Conservation (phyloP, 1,140 invertebrate genomes). For the Pectinophora gossypiella region DNA sequence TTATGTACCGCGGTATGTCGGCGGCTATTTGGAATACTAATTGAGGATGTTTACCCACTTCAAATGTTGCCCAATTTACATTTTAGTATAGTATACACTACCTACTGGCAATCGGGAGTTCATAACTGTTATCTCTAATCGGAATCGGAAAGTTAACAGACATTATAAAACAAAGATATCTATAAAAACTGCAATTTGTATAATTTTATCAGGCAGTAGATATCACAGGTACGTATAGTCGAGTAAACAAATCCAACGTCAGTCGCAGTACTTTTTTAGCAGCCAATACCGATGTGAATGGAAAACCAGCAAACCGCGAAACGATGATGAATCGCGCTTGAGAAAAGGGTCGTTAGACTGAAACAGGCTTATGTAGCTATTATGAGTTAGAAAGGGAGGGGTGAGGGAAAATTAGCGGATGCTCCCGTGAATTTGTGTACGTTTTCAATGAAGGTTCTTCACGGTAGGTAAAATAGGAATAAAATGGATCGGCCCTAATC, state of each 20-base stretch:
- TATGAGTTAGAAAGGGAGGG: conserved; percentile 32
- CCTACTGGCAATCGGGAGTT: too few species aligned
- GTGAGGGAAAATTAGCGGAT: conserved; percentile 59
- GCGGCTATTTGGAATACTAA: conserved; percentile 74
- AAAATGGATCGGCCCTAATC: conserved; percentile 69
- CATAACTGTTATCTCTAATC: too few species aligned
- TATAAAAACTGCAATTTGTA: too few species aligned
- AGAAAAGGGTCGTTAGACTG: conserved; percentile 54
- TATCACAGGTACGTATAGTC: too few species aligned
- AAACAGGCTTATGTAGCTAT: conserved; percentile 25
- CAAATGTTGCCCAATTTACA: conserved; percentile 13
- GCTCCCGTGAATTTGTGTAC: conserved; percentile 69
- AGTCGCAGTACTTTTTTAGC: conserved; percentile 6
- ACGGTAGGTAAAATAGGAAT: conserved; percentile 72
- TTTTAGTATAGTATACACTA: too few species aligned
- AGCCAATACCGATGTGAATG: conserved; percentile 42
- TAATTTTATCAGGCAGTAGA: too few species aligned
- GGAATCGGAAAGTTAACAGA: too few species aligned
- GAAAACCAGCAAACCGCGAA: conserved; percentile 65
- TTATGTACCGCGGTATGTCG: conserved; percentile 69
- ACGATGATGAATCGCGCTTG: conserved; percentile 65
- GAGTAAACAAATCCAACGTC: conserved; percentile 30
- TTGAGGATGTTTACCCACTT: conserved; percentile 58
- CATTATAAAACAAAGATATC: too few species aligned
- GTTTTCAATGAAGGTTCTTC: conserved; percentile 72